These are phyloP conservation scores for Anoncus sp. DNA, from an alignment of 2,888 invertebrate species.

Conservation along the genomic window DNA sequence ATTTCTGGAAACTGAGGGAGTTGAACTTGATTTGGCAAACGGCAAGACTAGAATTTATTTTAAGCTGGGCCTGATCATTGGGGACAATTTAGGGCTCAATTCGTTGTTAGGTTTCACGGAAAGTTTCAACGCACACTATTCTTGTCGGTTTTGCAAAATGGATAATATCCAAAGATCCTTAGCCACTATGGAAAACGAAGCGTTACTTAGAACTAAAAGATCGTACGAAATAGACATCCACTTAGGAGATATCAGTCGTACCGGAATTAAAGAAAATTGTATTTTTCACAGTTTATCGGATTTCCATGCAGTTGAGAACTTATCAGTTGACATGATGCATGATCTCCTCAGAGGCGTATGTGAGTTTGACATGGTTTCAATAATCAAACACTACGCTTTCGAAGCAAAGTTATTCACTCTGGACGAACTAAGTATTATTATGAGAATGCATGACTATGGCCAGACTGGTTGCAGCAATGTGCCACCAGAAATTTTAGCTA, in stretches of 20 bases:
- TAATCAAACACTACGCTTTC: too few species aligned
- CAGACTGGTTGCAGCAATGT: conserved; percentile 15
- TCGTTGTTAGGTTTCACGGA: conserved; percentile 60
- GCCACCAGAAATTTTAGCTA: conserved; percentile 25
- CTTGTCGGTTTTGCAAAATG: conserved; percentile 61
- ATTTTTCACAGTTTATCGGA: conserved; percentile 27
- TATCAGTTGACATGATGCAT: conserved; percentile 50
- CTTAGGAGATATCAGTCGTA: conserved; percentile 14
- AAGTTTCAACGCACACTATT: conserved; percentile 53
- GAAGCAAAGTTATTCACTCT: too few species aligned
- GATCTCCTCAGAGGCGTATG: conserved; percentile 55
- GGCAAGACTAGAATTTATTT: too few species aligned
- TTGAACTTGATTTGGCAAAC: too few species aligned
- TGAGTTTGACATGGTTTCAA: conserved; percentile 26
- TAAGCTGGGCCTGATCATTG: conserved; percentile 51
- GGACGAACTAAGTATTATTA: too few species aligned
- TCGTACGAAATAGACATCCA: neutral
- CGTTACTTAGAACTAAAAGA: too few species aligned
- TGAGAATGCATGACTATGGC: too few species aligned
- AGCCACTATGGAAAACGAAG: conserved; percentile 31
- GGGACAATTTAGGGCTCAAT: too few species aligned
- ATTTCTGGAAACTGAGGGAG: too few species aligned
- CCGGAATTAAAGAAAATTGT: conserved; percentile 45
- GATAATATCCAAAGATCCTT: conserved; percentile 44
- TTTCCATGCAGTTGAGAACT: conserved; percentile 49